These are phyloP conservation scores for Epinotia ramella DNA, from an alignment of 2,888 invertebrate species.

Conservation along the genomic window DNA sequence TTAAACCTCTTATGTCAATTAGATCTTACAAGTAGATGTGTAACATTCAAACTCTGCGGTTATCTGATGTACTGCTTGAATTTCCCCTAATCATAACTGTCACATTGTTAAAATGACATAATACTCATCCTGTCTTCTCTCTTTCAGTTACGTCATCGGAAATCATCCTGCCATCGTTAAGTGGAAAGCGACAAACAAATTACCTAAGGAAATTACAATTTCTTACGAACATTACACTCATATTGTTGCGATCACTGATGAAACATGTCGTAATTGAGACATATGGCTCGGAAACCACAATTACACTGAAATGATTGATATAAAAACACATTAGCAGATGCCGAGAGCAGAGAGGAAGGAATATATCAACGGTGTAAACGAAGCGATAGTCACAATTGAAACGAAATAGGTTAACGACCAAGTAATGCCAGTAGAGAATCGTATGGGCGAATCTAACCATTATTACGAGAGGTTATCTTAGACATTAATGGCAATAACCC, in stretches of 20 bases:
- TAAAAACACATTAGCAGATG: slow-evolving; percentile 33
- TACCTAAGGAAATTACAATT: slow-evolving; percentile 42
- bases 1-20: too few relatives aligned
- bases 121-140: slow-evolving; percentile 30
- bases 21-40: too few relatives aligned
- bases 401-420: slow-evolving; percentile 25
- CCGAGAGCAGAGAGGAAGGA: neutral
- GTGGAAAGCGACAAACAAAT: slow-evolving; percentile 42
- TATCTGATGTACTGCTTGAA: slow-evolving; percentile 3
- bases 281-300: slow-evolving; percentile 15
- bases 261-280: slow-evolving; percentile 8
- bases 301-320: slow-evolving; percentile 40
- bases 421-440: slow-evolving; percentile 18
- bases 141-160: slow-evolving; percentile 40
- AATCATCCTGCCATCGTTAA: slow-evolving; percentile 45
- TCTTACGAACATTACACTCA: slow-evolving; percentile 33
- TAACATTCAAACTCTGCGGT: neutral
- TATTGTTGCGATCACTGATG: slow-evolving; percentile 26
- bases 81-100: slow-evolving; percentile 8
- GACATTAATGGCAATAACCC: slow-evolving; percentile 46
- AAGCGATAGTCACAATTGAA: slow-evolving; percentile 2
- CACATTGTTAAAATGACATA: slow-evolving; percentile 16
- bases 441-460: slow-evolving; percentile 58
- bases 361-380: slow-evolving; percentile 28
- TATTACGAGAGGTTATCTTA: slow-evolving; percentile 54